phyloP scores from a whole-genome alignment of 2,888 invertebrate genomes.

The Gnatocerus cornutus region DNA sequence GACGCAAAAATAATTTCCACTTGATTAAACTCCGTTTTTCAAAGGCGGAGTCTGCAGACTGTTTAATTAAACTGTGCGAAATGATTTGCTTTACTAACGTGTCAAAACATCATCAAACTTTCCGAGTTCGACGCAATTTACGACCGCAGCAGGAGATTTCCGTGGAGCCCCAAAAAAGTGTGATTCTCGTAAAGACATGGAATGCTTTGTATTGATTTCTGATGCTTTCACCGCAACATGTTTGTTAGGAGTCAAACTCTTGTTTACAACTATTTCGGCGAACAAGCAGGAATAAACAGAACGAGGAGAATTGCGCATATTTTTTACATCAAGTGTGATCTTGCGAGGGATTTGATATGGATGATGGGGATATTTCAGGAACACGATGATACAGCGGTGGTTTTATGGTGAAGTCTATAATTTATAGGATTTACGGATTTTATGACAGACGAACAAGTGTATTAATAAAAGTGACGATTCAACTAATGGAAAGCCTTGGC shows the following conservation, averaged over 20 bases:
- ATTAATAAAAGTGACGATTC: too few relatives aligned
- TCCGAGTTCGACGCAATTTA: conserved; percentile 1
- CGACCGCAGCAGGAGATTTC: conserved; percentile 1
- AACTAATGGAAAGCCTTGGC: too few relatives aligned
- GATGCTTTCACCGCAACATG: conserved; percentile 20
- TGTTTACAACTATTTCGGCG: conserved; percentile 14
- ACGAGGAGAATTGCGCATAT: conserved; percentile 9
- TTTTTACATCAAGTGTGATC: not conserved
- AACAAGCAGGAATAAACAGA: conserved; percentile 6
- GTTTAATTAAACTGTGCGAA: conserved; percentile 6
- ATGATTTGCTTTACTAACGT: conserved; percentile 13
- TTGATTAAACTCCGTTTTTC: too few relatives aligned
- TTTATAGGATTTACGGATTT: too few relatives aligned
- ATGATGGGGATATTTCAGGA: not conserved
- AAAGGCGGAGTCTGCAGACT: not conserved
- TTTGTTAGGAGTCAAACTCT: conserved; percentile 8
- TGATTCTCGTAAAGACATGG: conserved; percentile 2
- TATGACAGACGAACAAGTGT: too few relatives aligned
- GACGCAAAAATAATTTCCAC: too few relatives aligned
- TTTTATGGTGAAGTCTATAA: not conserved
- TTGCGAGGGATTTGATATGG: not conserved
- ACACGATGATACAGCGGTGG: not conserved
- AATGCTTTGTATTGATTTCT: conserved; percentile 16
- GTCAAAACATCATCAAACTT: conserved; percentile 11
- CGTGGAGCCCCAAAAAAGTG: not conserved